Evolutionary conservation across 2,797 vertebrate genomes (phyloP).

Genomic region (Sorex maritimensis): DNA sequence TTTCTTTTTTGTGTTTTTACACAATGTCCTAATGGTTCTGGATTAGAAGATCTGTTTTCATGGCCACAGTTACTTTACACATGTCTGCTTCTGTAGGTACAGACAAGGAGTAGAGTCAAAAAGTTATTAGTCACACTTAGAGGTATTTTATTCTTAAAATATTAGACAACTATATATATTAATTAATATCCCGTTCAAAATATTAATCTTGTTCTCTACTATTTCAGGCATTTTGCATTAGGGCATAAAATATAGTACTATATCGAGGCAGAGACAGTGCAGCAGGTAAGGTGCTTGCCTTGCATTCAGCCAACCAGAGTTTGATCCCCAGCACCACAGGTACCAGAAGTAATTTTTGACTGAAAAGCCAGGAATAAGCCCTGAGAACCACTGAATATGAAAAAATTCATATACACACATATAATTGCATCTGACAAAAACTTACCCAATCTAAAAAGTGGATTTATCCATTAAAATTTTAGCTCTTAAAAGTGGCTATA

Average conservation of each 20-base stretch:
- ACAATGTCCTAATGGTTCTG: not conserved
- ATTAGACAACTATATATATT: not conserved
- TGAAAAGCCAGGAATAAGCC: too few species aligned
- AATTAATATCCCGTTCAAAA: constrained; percentile 46
- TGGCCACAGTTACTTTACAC: not conserved
- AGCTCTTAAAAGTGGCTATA: constrained; percentile 68
- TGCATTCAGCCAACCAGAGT: too few species aligned
- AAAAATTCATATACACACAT: too few species aligned
- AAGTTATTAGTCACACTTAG: not conserved
- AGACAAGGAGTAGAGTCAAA: not conserved
- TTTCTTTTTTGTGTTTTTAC: too few species aligned
- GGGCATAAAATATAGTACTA: constrained; percentile 74
- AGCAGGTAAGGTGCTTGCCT: too few species aligned
- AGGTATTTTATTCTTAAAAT: constrained; percentile 43
- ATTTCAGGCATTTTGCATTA: constrained; percentile 72
- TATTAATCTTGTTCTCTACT: constrained; percentile 69
- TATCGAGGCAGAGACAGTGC: too few species aligned
- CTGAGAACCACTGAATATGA: too few species aligned
- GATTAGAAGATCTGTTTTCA: not conserved
- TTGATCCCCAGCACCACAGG: too few species aligned
- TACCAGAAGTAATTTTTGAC: too few species aligned
- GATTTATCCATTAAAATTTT: constrained; percentile 78
- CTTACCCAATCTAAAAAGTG: constrained; percentile 79
- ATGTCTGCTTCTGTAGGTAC: not conserved
- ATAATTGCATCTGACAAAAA: constrained; percentile 62